Percentiles rank a stretch among this genome's conserved stretches.
phyloP scores from a whole-genome alignment of 2,888 invertebrate genomes.

The Heteropelma amictum region DNA sequence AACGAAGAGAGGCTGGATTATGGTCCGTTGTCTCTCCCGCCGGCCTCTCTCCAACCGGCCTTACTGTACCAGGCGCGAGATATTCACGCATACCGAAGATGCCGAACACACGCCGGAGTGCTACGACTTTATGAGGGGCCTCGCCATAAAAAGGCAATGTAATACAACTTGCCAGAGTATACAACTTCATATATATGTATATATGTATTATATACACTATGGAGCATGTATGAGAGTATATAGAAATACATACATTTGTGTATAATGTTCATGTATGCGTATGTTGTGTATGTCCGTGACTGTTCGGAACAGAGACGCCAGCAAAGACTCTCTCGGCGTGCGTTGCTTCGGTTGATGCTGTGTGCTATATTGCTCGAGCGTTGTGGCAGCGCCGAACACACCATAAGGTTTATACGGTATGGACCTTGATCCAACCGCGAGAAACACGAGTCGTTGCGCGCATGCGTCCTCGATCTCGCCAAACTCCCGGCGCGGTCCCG shows the following conservation, averaged over 20 bases:
- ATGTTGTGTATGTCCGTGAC: no score
- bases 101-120: constrained; percentile 64
- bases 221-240: background rate
- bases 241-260: constrained; percentile 8
- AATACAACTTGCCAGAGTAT: constrained; percentile 59
- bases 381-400: constrained; percentile 5
- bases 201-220: background rate
- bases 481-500: constrained; percentile 3
- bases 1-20: constrained; percentile 30
- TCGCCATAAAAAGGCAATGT: constrained; percentile 62
- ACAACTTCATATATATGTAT: constrained; percentile 13
- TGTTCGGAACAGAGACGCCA: constrained; percentile 13
- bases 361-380: constrained; percentile 13
- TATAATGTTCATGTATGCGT: background rate
- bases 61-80: constrained; percentile 59
- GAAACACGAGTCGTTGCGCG: constrained; percentile 30
- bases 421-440: constrained; percentile 38
- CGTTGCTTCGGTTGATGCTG: constrained; percentile 25
- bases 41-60: constrained; percentile 26
- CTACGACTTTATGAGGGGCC: constrained; percentile 69
- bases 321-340: background rate
- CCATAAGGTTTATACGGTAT: background rate
- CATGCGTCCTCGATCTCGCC: constrained; percentile 24
- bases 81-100: constrained; percentile 69
- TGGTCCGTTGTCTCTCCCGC: constrained; percentile 44